Evolutionary conservation across 2,797 vertebrate genomes (phyloP), one percentile per base, ranked within the genome.

Genomic region (Hippocampus kuda): DNA sequence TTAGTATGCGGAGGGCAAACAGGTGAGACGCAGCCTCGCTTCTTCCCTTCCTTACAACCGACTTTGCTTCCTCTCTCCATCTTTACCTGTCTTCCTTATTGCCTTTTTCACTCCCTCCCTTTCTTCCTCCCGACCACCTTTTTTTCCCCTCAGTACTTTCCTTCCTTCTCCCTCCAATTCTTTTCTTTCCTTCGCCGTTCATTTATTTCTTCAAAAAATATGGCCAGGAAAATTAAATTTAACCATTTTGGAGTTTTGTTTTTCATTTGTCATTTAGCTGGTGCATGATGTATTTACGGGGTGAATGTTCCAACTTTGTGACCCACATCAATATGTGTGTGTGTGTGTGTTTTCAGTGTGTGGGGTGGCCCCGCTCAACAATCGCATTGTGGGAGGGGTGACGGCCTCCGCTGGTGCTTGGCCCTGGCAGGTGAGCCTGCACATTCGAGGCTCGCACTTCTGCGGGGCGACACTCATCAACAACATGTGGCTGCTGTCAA

Each of bases 391-490:
- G 86, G 86, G 24, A n/a, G n/a, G n/a, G n/a, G n/a, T n/a, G n/a
- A n/a, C n/a, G 87, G 86, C 1, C 1, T 79, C 77, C 12, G 34
- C 4, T 0, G 91, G 91, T 41, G 85, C 72, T 69, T 93, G 93
- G 93, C 93, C 91, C 0, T 93, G 93, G 93, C 90, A 92, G 81
- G 86, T 54, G 66, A 91, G 91, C 71, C 30, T 93, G 65, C 87
- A 85, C 2, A 9, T 0, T 0, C n/a, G 0, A 0, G 64, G 68
- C 2, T 0, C 0, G 0, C 92, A 91, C n/a, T 67, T 89, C 48
- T 94, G 93, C 62, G 92, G 90, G 53, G 92, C 89, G 5, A 88
- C 90, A 0, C 89, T 94, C 69, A 75, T 94, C 1, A 90, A 87
- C 65, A 79, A 54, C 0, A 57, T 83, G 15, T 93, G 91, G 91